Evolutionary conservation across 2,888 invertebrate genomes (phyloP).

Genomic region (Trissolcus japonicus): DNA sequence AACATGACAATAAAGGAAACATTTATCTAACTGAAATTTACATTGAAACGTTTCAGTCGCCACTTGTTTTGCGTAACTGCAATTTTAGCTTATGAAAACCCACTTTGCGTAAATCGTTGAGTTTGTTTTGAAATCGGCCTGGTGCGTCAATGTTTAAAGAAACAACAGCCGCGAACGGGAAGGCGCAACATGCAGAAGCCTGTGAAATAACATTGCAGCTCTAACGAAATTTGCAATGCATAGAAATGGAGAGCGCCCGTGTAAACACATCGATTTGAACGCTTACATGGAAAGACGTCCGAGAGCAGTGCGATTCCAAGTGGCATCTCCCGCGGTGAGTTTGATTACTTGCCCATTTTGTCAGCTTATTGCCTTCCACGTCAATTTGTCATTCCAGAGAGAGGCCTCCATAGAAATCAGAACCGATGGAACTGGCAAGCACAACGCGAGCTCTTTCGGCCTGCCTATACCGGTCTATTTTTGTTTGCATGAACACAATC

Average conservation of each 20-base stretch:
- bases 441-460: slow-evolving; percentile 18
- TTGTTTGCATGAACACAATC: slow-evolving; percentile 50
- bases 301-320: slow-evolving; percentile 55
- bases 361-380: slow-evolving; percentile 65
- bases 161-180: background rate
- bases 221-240: slow-evolving; percentile 23
- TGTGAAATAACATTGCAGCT: slow-evolving; percentile 5
- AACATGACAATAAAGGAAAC: too few relatives aligned
- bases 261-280: slow-evolving; percentile 25
- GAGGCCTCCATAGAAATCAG: slow-evolving; percentile 59
- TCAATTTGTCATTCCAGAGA: slow-evolving; percentile 64
- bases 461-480: slow-evolving; percentile 37
- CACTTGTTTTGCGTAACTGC: too few relatives aligned
- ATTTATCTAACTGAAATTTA: too few relatives aligned
- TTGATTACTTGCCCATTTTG: slow-evolving; percentile 65
- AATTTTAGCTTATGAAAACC: too few relatives aligned
- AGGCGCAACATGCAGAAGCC: background rate
- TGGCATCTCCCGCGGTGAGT: slow-evolving; percentile 63
- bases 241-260: slow-evolving; percentile 15
- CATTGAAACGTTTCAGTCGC: too few relatives aligned
- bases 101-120: slow-evolving; percentile 1
- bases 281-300: slow-evolving; percentile 39
- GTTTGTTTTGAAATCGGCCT: background rate
- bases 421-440: slow-evolving; percentile 39
- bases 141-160: too few relatives aligned